Evolutionary conservation across 2,888 invertebrate genomes (phyloP).

Genomic region (Blastobasis adustella): DNA sequence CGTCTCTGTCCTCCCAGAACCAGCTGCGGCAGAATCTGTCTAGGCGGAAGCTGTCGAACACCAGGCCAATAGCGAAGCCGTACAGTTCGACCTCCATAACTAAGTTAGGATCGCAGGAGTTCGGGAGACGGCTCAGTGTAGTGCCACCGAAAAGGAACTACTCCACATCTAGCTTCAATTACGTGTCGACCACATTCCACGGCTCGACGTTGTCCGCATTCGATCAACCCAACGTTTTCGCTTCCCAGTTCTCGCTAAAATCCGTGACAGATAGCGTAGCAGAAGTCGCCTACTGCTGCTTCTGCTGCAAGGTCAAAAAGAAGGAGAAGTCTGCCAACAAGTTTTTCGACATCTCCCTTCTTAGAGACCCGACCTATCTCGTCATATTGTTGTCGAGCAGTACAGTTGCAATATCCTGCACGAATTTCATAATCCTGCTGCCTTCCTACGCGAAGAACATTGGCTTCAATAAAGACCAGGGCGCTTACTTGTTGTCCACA

Average conservation of each 20-base stretch:
- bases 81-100: conserved; percentile 77
- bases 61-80: conserved; percentile 44
- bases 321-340: conserved; percentile 62
- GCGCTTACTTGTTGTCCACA: conserved; percentile 84
- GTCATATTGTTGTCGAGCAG: conserved; percentile 88
- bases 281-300: conserved; percentile 60
- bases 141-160: conserved; percentile 77
- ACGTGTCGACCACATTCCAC: conserved; percentile 88
- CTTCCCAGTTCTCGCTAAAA: conserved; percentile 84
- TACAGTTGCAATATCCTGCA: conserved; percentile 90
- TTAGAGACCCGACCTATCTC: conserved; percentile 85
- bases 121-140: conserved; percentile 45
- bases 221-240: conserved; percentile 84
- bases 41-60: conserved; percentile 51
- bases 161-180: conserved; percentile 88
- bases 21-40: conserved; percentile 46
- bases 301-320: conserved; percentile 51
- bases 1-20: conserved; percentile 30
- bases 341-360: conserved; percentile 82
- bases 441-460: conserved; percentile 84
- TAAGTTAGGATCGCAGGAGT: conserved; percentile 54
- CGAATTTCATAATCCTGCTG: conserved; percentile 89
- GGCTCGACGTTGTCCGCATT: conserved; percentile 87
- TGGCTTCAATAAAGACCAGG: conserved; percentile 80
- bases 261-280: conserved; percentile 77